A percentile compares a stretch with the other conserved stretches of the same genome.
These are phyloP conservation scores for Uropsilus gracilis DNA, from an alignment of 2,113 vertebrate genomes.

Conservation along the genomic window DNA sequence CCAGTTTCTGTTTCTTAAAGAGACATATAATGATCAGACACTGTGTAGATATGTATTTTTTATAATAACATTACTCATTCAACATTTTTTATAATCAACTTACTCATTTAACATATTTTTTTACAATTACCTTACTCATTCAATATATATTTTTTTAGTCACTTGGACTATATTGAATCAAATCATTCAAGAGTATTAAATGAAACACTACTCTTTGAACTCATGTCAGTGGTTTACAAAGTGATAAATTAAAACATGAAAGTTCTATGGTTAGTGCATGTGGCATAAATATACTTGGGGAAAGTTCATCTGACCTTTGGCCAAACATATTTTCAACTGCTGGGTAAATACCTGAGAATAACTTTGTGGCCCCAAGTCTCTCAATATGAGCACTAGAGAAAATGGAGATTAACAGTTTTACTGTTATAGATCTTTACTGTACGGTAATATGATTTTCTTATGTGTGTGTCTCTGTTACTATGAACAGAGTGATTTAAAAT, in stretches of 20 bases:
- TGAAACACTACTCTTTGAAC: background rate
- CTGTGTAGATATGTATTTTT: background rate
- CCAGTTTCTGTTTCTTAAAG: constrained; percentile 4
- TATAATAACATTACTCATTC: background rate
- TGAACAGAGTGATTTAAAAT: background rate
- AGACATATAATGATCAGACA: background rate
- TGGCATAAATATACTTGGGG: background rate
- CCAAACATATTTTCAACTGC: background rate
- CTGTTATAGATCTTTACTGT: background rate
- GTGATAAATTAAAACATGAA: background rate
- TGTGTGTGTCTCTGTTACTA: background rate
- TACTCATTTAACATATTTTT: background rate
- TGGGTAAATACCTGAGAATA: background rate
- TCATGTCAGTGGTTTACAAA: background rate
- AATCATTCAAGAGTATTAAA: background rate
- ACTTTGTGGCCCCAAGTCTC: background rate
- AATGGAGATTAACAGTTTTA: background rate
- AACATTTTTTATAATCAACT: background rate
- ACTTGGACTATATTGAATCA: background rate
- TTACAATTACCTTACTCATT: too few relatives aligned
- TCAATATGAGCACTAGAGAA: background rate
- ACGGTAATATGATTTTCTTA: background rate
- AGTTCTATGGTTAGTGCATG: background rate
- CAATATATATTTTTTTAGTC: constrained; percentile 4
- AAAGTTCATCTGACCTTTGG: background rate